A percentile compares a stretch with the other conserved stretches of the same genome.
Evolutionary conservation across 2,888 invertebrate species (phyloP).

Genomic region (Apamea epomidion): DNA sequence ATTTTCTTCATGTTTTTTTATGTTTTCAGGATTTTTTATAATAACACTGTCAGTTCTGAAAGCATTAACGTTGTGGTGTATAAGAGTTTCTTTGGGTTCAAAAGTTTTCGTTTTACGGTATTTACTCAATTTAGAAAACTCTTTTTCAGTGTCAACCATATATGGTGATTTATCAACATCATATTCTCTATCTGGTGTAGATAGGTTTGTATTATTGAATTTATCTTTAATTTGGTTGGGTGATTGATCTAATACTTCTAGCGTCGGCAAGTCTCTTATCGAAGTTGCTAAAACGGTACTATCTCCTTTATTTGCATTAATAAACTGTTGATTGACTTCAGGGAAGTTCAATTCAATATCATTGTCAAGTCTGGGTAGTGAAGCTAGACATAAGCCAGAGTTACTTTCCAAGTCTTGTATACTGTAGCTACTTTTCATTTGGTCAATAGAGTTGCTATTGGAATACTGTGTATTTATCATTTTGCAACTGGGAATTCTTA

Average conservation of each 20-base stretch:
- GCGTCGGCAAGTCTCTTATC: slow-evolving; percentile 71
- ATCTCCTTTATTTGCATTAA: slow-evolving; percentile 85
- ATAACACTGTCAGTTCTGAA: slow-evolving; percentile 86
- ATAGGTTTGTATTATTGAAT: slow-evolving; percentile 47
- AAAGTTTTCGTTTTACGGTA: slow-evolving; percentile 80
- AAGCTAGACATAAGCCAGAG: slow-evolving; percentile 85
- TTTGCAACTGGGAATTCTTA: slow-evolving; percentile 81
- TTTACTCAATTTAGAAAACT: slow-evolving; percentile 83
- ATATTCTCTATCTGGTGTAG: slow-evolving; percentile 42
- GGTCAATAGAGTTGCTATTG: slow-evolving; percentile 70
- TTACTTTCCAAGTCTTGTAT: slow-evolving; percentile 86
- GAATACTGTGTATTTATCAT: slow-evolving; percentile 81
- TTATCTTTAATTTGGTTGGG: slow-evolving; percentile 56
- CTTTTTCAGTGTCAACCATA: slow-evolving; percentile 74
- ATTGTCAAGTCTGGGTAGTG: slow-evolving; percentile 86
- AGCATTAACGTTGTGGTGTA: slow-evolving; percentile 68
- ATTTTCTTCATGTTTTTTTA: slow-evolving; percentile 73
- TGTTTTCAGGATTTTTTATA: slow-evolving; percentile 87
- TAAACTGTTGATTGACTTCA: slow-evolving; percentile 89
- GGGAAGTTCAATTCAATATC: slow-evolving; percentile 88
- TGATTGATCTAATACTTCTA: slow-evolving; percentile 69
- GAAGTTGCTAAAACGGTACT: slow-evolving; percentile 63
- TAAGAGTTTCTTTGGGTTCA: slow-evolving; percentile 65
- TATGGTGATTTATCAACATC: slow-evolving; percentile 63
- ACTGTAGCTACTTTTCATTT: slow-evolving; percentile 80